Evolutionary conservation across 2,113 vertebrate species (phyloP), one percentile per base, ranked within the genome.

Genomic region (Monarcha castaneiventris): DNA sequence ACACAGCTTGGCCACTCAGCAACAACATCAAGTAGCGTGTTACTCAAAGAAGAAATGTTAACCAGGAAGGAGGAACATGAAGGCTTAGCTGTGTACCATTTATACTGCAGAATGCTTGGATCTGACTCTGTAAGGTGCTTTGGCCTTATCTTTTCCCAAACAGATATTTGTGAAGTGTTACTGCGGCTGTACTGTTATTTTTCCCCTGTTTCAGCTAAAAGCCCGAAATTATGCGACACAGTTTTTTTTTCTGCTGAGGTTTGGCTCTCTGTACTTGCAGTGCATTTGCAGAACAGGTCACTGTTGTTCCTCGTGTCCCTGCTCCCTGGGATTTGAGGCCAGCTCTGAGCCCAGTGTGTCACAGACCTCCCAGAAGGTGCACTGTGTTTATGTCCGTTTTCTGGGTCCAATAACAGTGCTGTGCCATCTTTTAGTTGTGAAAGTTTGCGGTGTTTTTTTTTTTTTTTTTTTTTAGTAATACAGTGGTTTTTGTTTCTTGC

Each of bases 21-120:
- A 23, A 0, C 35, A 23, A 1, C 69, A 32, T 21, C 61, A 29
- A 39, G 7, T 15, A 35, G 3, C 1, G 0, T 25, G 9, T 4
- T 35, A 59, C 39, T 67, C 52, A 19, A 33, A 48, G 43, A 59
- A 33, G 17, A 43, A 13, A 32, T 51, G 33, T 11, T 48, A 63
- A 22, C 58, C 58, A 18, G 23, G 51, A 84, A 22, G 27, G 52
- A 54, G 16, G 55, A 13, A 27, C 61, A 33, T 6, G 27, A 46
- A 39, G 48, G 55, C 27, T 23, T 46, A 46, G 23, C n/a, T 19
- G 17, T 23, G 37, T 75, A 20, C 41, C 67, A 16, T 46, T 61
- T 58, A 51, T 58, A 35, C 4, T 54, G 52, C 46, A 26, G 7
- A 37, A 18, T 75, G 49, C n/a, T 72, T 48, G 8, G 8, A 1